These are phyloP conservation scores for Candidula unifasciata DNA, from an alignment of 2,888 invertebrate genomes.

Conservation along the genomic window DNA sequence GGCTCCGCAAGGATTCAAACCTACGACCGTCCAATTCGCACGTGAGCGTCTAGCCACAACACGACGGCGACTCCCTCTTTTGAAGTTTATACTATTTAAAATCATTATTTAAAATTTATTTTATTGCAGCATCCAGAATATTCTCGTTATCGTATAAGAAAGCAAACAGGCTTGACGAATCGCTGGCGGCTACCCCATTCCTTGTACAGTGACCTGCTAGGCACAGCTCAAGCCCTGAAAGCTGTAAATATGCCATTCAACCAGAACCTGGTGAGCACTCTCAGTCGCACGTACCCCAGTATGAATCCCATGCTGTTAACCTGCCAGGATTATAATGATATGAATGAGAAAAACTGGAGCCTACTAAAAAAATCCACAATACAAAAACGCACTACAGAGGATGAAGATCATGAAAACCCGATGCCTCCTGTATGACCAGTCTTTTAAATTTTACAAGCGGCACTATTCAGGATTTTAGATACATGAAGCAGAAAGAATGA, in stretches of 20 bases:
- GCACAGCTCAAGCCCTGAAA: conserved; percentile 74
- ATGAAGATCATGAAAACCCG: conserved; percentile 18
- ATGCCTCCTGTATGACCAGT: background rate
- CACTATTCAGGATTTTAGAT: no score
- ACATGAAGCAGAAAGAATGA: no score
- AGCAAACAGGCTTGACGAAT: conserved; percentile 73
- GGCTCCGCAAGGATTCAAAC: no score
- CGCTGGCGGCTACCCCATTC: conserved; percentile 75
- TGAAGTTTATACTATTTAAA: no score
- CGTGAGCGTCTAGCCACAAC: no score
- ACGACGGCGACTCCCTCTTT: no score
- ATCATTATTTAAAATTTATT: no score
- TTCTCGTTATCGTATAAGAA: conserved; percentile 69
- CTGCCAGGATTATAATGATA: conserved; percentile 21
- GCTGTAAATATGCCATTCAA: conserved; percentile 70
- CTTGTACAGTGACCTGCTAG: conserved; percentile 74
- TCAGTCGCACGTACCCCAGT: conserved; percentile 64
- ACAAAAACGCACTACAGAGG: background rate
- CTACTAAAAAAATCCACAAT: conserved; percentile 14
- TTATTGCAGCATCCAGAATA: conserved; percentile 85
- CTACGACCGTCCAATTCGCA: no score
- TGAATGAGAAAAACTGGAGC: conserved; percentile 42
- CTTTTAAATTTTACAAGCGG: no score
- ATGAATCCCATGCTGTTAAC: conserved; percentile 24
- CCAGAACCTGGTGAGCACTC: conserved; percentile 67